phyloP scores from a whole-genome alignment of 92 coral and sea anemone species.

The Pocillopora meandrina region DNA sequence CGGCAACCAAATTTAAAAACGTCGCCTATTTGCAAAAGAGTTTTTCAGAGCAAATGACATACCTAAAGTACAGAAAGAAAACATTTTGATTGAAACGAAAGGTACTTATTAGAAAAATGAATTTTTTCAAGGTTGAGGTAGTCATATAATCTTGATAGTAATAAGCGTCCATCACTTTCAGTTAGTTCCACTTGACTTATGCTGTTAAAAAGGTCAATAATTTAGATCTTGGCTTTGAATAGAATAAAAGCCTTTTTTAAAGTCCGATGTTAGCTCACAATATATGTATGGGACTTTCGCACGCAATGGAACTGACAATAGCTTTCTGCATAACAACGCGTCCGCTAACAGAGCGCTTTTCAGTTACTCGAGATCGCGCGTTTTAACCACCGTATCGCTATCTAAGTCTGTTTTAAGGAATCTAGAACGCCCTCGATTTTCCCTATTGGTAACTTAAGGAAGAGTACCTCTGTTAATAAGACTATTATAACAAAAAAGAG shows the following conservation, averaged over 20 bases:
- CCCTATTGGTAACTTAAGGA: background rate
- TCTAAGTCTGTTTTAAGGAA: background rate
- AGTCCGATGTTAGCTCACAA: background rate
- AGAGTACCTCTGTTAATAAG: background rate
- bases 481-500: background rate
- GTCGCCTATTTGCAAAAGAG: background rate
- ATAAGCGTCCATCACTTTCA: background rate
- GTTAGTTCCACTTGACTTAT: constrained; percentile 23
- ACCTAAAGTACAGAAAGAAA: background rate
- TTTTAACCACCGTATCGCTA: background rate
- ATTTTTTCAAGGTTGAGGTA: constrained; percentile 21
- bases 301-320: background rate
- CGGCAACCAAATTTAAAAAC: background rate
- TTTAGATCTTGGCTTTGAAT: constrained; percentile 2
- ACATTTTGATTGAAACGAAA: background rate
- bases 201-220: background rate
- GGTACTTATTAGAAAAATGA: background rate
- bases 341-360: background rate
- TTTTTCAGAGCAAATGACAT: background rate
- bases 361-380: background rate
- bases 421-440: background rate
- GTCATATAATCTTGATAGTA: background rate
- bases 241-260: constrained; percentile 10
- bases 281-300: background rate
- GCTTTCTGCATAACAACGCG: background rate